Conservation (phyloP, 2,797 vertebrate genomes). For the Stomatorhinus walkeri region DNA sequence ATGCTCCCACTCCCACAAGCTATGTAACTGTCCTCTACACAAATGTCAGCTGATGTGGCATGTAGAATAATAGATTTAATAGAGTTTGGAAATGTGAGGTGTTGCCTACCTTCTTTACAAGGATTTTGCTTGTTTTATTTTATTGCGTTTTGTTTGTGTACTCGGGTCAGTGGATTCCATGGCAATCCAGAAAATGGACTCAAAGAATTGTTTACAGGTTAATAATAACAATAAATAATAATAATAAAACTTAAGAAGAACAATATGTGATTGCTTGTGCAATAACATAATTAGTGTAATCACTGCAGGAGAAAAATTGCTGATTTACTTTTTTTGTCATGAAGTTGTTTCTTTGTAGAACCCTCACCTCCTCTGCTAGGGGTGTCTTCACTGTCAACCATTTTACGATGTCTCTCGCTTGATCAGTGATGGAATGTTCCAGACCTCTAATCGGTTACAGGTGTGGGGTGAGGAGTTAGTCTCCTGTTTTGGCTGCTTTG, state of each 20-base stretch:
- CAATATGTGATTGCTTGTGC: background rate
- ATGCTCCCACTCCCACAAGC: background rate
- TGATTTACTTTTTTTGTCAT: background rate
- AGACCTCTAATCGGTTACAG: constrained; percentile 71
- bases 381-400: constrained; percentile 39
- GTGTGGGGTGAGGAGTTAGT: constrained; percentile 52
- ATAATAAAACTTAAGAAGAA: background rate
- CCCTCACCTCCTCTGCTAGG: background rate
- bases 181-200: background rate
- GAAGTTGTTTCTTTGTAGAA: background rate
- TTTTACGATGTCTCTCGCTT: constrained; percentile 67
- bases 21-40: background rate
- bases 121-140: background rate
- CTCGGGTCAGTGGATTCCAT: background rate
- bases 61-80: background rate
- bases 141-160: background rate
- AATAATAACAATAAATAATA: background rate
- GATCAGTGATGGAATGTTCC: constrained; percentile 66
- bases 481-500: background rate
- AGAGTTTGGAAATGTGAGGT: background rate
- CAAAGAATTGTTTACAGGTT: background rate
- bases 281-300: background rate
- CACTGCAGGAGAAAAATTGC: background rate
- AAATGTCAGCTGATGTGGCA: background rate
- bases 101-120: background rate